These are phyloP conservation scores for Lampropteryx suffumata DNA, from an alignment of 2,888 invertebrate genomes.

Conservation along the genomic window DNA sequence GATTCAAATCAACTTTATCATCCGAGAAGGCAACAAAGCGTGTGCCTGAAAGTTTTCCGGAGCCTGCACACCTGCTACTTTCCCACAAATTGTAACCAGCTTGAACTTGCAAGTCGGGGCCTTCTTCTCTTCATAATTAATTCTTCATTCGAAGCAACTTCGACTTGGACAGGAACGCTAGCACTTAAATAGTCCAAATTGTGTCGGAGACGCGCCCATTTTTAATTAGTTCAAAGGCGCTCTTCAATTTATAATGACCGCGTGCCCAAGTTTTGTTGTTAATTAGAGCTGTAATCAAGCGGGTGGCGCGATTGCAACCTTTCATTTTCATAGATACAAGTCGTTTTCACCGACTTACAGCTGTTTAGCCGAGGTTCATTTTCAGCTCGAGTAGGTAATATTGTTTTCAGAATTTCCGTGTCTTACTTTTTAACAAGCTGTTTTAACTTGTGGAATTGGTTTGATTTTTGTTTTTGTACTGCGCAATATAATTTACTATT, in stretches of 20 bases:
- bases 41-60: slow-evolving; percentile 69
- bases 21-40: slow-evolving; percentile 77
- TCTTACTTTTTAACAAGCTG: slow-evolving; percentile 13
- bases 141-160: slow-evolving; percentile 81
- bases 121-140: slow-evolving; percentile 79
- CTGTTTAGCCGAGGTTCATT: slow-evolving; percentile 24
- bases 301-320: slow-evolving; percentile 45
- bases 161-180: slow-evolving; percentile 72
- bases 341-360: slow-evolving; percentile 25
- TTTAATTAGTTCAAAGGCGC: slow-evolving; percentile 77
- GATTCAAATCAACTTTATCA: slow-evolving; percentile 80
- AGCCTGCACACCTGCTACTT: slow-evolving; percentile 73
- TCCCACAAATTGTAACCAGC: slow-evolving; percentile 79
- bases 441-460: slow-evolving; percentile 1
- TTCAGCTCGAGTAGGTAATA: slow-evolving; percentile 14
- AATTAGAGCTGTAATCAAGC: slow-evolving; percentile 56
- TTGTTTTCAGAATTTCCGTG: slow-evolving; percentile 14
- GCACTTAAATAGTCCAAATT: slow-evolving; percentile 80
- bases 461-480: neutral
- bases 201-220: slow-evolving; percentile 76
- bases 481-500: too few relatives aligned
- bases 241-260: slow-evolving; percentile 73
- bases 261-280: slow-evolving; percentile 66
- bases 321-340: slow-evolving; percentile 46
- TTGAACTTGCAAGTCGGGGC: slow-evolving; percentile 68